Conservation (phyloP, 2,113 vertebrate genomes). For the Ophthalmolycus amberensis region DNA sequence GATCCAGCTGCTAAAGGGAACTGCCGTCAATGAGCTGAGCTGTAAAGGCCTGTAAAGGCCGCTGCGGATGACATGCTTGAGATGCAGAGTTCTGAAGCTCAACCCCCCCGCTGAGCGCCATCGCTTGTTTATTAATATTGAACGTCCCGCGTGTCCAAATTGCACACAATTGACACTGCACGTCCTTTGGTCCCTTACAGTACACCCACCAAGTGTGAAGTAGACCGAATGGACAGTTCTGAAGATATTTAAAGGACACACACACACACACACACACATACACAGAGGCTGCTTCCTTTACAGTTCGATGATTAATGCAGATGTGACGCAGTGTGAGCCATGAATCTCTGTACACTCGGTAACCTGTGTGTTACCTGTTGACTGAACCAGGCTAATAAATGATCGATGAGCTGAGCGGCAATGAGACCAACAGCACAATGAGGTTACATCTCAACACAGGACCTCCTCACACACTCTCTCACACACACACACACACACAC, state of each 20-base stretch:
- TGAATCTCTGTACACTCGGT: slow-evolving; percentile 4
- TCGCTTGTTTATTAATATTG: no score
- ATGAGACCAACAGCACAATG: not conserved
- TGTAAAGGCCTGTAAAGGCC: no score
- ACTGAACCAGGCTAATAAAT: slow-evolving; percentile 37
- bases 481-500: not conserved
- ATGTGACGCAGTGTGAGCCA: not conserved
- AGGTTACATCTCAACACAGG: not conserved
- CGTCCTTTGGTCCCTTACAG: not conserved
- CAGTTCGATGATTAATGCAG: not conserved
- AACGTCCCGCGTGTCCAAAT: not conserved
- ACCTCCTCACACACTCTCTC: not conserved
- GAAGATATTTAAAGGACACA: not conserved
- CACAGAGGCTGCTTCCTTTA: not conserved
- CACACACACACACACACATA: not conserved
- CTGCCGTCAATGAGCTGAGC: not conserved
- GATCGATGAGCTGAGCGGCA: slow-evolving; percentile 26
- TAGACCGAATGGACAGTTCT: not conserved
- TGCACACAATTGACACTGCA: not conserved
- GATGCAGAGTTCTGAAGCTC: no score
- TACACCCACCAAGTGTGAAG: not conserved
- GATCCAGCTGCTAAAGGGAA: not conserved
- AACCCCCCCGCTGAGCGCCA: no score
- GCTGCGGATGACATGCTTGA: no score
- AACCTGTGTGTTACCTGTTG: slow-evolving; percentile 35